Base-by-base conservation (phyloP, 2,797 vertebrate genomes). In the Sebastes iracundus region DNA sequence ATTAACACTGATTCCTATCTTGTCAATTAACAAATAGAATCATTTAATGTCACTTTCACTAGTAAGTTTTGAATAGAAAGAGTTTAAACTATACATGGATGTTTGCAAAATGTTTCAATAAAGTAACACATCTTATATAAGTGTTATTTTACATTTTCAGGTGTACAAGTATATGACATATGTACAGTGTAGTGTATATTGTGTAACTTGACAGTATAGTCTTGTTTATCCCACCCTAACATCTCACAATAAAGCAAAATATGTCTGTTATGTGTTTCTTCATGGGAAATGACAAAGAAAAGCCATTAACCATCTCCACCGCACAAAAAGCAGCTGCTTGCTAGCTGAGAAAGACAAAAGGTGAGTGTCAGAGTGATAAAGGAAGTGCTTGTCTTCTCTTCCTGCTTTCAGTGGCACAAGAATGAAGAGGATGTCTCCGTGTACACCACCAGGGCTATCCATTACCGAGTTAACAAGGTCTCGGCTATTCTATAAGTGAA, bases 271-370 rank as follows among this genome's bases (percentile, higher is more conserved):
- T 62, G 93, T 92, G 94, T 94, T 91, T 42, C 80, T 96, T 96
- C 95, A 95, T 96, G 97, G 97, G 96, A 97, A 97, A 95, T 90
- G 72, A 89, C 86, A 87, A 94, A 83, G 76, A 85, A 79, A 91
- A 80, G 88, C 90, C 88, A 91, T 87, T 81, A 92, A 83, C 67
- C 18, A 71, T 76, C 86, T 88, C 83, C 83, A 73, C 49, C 18
- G 7, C 64, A 12, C 46, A 80, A 78, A 83, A 23, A 89, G 65
- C 58, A 58, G 62, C 79, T 87, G 8, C 71, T 92, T 38, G 1
- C 22, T 77, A 84, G 82, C 87, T 78, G 38, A 88, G 82, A 88
- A 91, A 84, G 75, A 94, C 93, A 94, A 94, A 93, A 86, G 93
- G 75, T 13, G 42, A 59, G 85, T 95, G 95, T 93, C 84, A 93